These are phyloP conservation scores for Macrosteles quadrilineatus DNA, from an alignment of 1,140 invertebrate species.

Conservation along the genomic window DNA sequence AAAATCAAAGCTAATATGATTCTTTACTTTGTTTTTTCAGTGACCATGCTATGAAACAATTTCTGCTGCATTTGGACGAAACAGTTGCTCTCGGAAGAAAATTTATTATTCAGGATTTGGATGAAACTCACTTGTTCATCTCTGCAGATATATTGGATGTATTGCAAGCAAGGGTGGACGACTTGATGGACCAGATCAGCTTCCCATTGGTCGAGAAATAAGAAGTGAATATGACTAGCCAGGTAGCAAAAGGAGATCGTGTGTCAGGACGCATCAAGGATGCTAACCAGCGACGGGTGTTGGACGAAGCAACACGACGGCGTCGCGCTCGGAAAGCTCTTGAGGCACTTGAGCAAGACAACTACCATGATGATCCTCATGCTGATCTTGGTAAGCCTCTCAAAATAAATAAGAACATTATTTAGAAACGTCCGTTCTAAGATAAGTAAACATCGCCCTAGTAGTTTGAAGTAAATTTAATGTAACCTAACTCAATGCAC, in stretches of 20 bases:
- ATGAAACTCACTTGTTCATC: slow-evolving; percentile 95
- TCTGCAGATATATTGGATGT: slow-evolving; percentile 88
- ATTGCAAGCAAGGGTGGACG: slow-evolving; percentile 88
- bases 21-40: slow-evolving; percentile 64
- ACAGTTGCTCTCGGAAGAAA: slow-evolving; percentile 87
- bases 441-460: too few species aligned
- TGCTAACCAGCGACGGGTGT: slow-evolving; percentile 72
- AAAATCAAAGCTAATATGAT: too few species aligned
- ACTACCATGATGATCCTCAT: slow-evolving; percentile 97
- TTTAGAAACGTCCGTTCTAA: too few species aligned
- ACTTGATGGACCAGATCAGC: slow-evolving; percentile 95
- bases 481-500: too few species aligned
- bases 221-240: slow-evolving; percentile 38
- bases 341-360: slow-evolving; percentile 95
- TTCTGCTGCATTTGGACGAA: slow-evolving; percentile 95
- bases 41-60: slow-evolving; percentile 99
- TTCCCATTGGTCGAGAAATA: slow-evolving; percentile 84
- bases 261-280: slow-evolving; percentile 77
- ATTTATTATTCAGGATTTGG: slow-evolving; percentile 96
- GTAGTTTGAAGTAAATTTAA: too few species aligned
- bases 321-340: slow-evolving; percentile 85
- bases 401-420: too few species aligned
- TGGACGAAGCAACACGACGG: slow-evolving; percentile 86
- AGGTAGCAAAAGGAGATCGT: slow-evolving; percentile 45
- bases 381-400: slow-evolving; percentile 76